Conservation (phyloP, 2,888 invertebrate genomes). For the Thera obeliscata region DNA sequence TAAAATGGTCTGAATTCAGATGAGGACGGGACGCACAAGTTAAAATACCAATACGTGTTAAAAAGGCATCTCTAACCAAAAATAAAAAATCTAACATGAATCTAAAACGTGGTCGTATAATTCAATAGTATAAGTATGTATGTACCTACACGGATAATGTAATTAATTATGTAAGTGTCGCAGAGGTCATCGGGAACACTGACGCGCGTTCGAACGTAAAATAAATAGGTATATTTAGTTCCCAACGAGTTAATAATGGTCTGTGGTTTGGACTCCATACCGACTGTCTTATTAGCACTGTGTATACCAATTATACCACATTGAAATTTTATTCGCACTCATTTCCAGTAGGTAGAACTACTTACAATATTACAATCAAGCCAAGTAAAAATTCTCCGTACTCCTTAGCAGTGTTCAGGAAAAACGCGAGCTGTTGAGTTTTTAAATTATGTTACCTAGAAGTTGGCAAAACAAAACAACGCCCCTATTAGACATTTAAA, state of each 20-base stretch:
- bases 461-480: constrained; percentile 45
- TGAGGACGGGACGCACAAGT: too few species aligned
- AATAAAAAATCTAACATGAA: constrained; percentile 17
- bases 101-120: constrained; percentile 28
- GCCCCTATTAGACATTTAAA: constrained; percentile 48
- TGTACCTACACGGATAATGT: constrained; percentile 20
- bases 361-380: constrained; percentile 33
- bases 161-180: constrained; percentile 73
- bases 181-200: constrained; percentile 71
- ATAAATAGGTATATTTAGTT: constrained; percentile 1
- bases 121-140: neutral
- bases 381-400: constrained; percentile 46
- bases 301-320: constrained; percentile 32
- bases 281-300: constrained; percentile 29
- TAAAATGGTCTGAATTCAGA: too few species aligned
- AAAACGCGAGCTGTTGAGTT: constrained; percentile 45
- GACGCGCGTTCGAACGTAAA: constrained; percentile 39
- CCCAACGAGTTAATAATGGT: neutral
- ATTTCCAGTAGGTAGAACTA: constrained; percentile 25
- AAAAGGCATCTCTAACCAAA: neutral
- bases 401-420: constrained; percentile 46
- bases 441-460: constrained; percentile 49
- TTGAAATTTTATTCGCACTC: constrained; percentile 34
- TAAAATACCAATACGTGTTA: neutral
- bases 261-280: constrained; percentile 1